Percentiles rank a stretch among this genome's conserved stretches.
Conservation (phyloP, 2,888 invertebrate species). For the Leistus spinibarbis region DNA sequence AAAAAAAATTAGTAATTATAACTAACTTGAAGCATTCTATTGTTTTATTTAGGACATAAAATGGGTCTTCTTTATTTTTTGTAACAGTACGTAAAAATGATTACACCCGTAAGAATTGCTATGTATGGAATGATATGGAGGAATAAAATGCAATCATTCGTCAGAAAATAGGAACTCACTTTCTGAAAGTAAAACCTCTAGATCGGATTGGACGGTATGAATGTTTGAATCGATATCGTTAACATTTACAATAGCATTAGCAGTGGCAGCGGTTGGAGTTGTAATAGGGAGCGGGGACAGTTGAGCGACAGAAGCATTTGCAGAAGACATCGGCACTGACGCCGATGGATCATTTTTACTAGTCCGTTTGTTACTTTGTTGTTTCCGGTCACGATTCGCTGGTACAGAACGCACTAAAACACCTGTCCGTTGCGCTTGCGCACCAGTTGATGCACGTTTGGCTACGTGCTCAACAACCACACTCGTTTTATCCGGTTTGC, state of each 20-base stretch:
- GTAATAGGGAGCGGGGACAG: slow-evolving; percentile 8
- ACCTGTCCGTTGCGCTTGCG: slow-evolving; percentile 54
- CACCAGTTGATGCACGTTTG: slow-evolving; percentile 36
- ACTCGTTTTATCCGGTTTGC: slow-evolving; percentile 72
- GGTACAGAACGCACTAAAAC: slow-evolving; percentile 58
- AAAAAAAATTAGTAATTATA: not conserved
- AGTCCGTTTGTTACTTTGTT: slow-evolving; percentile 38
- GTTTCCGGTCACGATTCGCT: slow-evolving; percentile 44
- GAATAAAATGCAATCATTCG: slow-evolving; percentile 53
- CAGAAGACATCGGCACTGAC: slow-evolving; percentile 10
- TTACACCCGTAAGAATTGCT: slow-evolving; percentile 11
- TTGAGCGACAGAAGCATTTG: slow-evolving; percentile 1
- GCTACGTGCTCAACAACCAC: slow-evolving; percentile 62
- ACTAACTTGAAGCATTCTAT: not conserved
- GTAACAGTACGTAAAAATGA: not conserved
- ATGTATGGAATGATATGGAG: slow-evolving; percentile 19
- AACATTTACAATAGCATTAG: slow-evolving; percentile 14
- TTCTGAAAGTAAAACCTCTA: slow-evolving; percentile 65
- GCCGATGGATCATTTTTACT: slow-evolving; percentile 47
- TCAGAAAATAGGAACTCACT: slow-evolving; percentile 63
- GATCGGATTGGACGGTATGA: slow-evolving; percentile 67
- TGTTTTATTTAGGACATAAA: not conserved
- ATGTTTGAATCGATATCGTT: slow-evolving; percentile 62
- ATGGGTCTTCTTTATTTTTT: not conserved
- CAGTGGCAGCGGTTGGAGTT: not conserved